Percentiles rank a stretch among this genome's conserved stretches.
Conservation (phyloP, 2,888 invertebrate genomes). For the Drosophila falleni region DNA sequence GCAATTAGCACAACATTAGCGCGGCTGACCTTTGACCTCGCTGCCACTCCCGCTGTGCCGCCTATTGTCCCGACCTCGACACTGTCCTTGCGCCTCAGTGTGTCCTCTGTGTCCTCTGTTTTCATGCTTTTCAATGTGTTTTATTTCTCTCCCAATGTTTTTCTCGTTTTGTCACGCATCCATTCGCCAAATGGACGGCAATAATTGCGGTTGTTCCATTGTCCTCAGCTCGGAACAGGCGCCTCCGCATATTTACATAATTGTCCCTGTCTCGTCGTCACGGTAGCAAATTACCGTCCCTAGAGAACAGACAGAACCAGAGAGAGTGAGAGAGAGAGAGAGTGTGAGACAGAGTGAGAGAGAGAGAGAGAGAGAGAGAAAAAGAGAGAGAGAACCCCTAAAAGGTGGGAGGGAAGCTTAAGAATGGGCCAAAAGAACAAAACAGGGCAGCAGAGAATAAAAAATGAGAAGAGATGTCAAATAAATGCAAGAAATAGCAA, state of each 20-base stretch:
- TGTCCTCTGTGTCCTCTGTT: conserved; percentile 26
- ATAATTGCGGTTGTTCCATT: conserved; percentile 77
- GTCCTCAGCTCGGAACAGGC: conserved; percentile 60
- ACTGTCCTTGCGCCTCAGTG: conserved; percentile 64
- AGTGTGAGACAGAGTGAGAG: too few species aligned
- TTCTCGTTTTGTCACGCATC: conserved; percentile 67
- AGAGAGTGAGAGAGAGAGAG: too few species aligned
- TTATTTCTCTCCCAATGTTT: conserved; percentile 20
- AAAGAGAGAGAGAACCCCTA: neutral
- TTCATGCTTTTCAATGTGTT: conserved; percentile 9
- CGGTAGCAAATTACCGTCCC: conserved; percentile 38
- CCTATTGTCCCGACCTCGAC: conserved; percentile 61
- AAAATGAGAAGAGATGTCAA: conserved; percentile 6
- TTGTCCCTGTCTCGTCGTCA: conserved; percentile 73
- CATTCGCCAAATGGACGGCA: conserved; percentile 75
- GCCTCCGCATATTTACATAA: conserved; percentile 77
- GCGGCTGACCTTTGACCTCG: conserved; percentile 81
- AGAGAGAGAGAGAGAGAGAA: neutral
- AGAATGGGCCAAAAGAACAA: conserved; percentile 15
- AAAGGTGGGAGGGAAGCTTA: conserved; percentile 25
- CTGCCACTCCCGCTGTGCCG: conserved; percentile 71
- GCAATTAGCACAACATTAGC: conserved; percentile 78
- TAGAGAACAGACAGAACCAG: conserved; percentile 1
- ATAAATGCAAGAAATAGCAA: conserved; percentile 7
- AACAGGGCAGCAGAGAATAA: conserved; percentile 8